Evolutionary conservation across 2,888 invertebrate species (phyloP).

Genomic region (Cenopis cana): DNA sequence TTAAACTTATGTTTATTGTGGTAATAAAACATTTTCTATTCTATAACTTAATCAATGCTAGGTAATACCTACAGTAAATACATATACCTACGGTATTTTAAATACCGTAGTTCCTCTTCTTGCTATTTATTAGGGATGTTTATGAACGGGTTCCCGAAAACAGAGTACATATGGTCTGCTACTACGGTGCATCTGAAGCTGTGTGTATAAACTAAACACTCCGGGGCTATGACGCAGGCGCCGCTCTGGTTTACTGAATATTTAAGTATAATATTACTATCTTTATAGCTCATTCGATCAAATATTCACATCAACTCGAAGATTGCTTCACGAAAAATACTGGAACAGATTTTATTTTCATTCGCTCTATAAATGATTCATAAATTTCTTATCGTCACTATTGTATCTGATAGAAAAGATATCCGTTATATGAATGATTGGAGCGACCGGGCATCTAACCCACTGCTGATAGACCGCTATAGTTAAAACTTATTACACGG

Average conservation of each 20-base stretch:
- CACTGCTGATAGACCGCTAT: constrained; percentile 46
- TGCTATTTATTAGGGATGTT: constrained; percentile 20
- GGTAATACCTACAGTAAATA: no score
- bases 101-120: neutral
- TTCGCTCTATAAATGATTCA: constrained; percentile 1
- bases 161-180: constrained; percentile 19
- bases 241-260: constrained; percentile 54
- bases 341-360: constrained; percentile 48
- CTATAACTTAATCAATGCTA: no score
- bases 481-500: constrained; percentile 53
- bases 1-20: no score
- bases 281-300: constrained; percentile 56
- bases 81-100: no score
- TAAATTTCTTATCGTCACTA: constrained; percentile 1
- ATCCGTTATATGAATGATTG: neutral
- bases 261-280: constrained; percentile 52
- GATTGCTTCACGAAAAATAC: constrained; percentile 54
- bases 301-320: constrained; percentile 54
- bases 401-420: neutral
- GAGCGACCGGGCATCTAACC: constrained; percentile 41
- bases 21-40: no score
- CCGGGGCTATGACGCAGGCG: constrained; percentile 49
- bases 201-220: constrained; percentile 41
- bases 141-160: constrained; percentile 18
- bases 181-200: constrained; percentile 29